Evolutionary conservation across 2,797 vertebrate species (phyloP).

Genomic region (Uromys caudimaculatus): DNA sequence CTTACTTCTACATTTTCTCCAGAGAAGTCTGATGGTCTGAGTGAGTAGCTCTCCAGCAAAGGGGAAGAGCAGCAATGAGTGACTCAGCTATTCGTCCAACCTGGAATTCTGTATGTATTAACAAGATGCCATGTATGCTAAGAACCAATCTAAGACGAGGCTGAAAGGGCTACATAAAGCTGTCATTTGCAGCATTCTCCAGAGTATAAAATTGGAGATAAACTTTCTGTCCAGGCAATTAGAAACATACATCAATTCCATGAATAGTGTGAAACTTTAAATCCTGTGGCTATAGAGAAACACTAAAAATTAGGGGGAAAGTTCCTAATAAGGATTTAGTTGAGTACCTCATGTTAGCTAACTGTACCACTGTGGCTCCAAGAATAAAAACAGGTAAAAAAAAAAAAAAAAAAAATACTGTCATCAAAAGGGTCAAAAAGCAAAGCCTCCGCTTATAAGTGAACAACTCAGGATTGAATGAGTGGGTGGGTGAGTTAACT

Average conservation of each 20-base stretch:
- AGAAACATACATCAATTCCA: neutral
- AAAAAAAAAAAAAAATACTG: slow-evolving; percentile 21
- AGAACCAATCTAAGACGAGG: slow-evolving; percentile 34
- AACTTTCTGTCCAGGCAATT: neutral
- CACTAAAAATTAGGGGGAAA: neutral
- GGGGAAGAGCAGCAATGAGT: slow-evolving; percentile 39
- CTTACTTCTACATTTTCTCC: neutral
- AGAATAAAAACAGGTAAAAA: neutral
- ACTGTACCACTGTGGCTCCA: neutral
- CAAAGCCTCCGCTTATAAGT: neutral
- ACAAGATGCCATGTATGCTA: slow-evolving; percentile 30
- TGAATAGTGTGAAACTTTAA: neutral
- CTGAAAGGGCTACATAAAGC: slow-evolving; percentile 20
- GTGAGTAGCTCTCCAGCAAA: neutral
- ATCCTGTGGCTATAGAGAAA: neutral
- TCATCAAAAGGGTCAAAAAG: slow-evolving; percentile 36
- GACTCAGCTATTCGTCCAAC: neutral
- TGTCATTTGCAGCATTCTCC: slow-evolving; percentile 28
- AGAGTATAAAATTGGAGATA: slow-evolving; percentile 42
- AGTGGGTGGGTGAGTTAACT: neutral
- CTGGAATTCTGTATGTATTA: neutral
- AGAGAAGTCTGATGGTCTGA: neutral
- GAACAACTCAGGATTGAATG: neutral
- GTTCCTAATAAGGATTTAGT: neutral
- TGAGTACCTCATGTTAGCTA: too few species aligned